Percentiles rank a stretch among this genome's conserved stretches.
Conservation (phyloP, 2,888 invertebrate species). For the Epirrhoe tristata region DNA sequence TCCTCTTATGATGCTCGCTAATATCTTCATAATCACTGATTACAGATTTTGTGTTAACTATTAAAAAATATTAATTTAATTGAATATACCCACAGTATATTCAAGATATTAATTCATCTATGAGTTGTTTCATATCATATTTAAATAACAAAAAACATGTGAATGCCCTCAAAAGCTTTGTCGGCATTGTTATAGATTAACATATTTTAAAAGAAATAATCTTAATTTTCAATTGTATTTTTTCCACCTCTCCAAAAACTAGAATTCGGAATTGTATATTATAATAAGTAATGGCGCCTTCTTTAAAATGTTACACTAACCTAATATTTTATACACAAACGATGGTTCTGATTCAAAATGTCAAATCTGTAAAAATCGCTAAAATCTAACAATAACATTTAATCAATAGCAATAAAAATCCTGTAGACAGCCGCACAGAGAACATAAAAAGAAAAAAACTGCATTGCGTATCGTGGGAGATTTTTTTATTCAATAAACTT, state of each 20-base stretch:
- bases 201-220: not conserved
- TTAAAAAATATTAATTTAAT: too few relatives aligned
- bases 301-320: constrained; percentile 34
- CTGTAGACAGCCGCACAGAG: constrained; percentile 49
- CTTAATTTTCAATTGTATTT: not conserved
- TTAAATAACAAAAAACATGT: too few relatives aligned
- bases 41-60: too few relatives aligned
- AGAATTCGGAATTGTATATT: not conserved
- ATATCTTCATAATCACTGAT: too few relatives aligned
- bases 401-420: constrained; percentile 64
- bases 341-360: constrained; percentile 20
- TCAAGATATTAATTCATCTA: too few relatives aligned
- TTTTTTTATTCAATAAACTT: constrained; percentile 59
- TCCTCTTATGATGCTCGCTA: too few relatives aligned
- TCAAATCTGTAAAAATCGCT: constrained; percentile 42
- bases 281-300: constrained; percentile 15
- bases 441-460: constrained; percentile 59
- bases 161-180: too few relatives aligned
- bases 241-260: not conserved
- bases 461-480: constrained; percentile 72
- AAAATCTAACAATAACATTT: constrained; percentile 53
- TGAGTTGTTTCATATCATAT: too few relatives aligned
- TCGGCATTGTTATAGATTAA: too few relatives aligned
- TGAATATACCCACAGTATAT: too few relatives aligned
- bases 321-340: constrained; percentile 24